These are phyloP conservation scores for Schizothorax lantsangensis DNA, from an alignment of 2,797 vertebrate species.

Conservation along the genomic window DNA sequence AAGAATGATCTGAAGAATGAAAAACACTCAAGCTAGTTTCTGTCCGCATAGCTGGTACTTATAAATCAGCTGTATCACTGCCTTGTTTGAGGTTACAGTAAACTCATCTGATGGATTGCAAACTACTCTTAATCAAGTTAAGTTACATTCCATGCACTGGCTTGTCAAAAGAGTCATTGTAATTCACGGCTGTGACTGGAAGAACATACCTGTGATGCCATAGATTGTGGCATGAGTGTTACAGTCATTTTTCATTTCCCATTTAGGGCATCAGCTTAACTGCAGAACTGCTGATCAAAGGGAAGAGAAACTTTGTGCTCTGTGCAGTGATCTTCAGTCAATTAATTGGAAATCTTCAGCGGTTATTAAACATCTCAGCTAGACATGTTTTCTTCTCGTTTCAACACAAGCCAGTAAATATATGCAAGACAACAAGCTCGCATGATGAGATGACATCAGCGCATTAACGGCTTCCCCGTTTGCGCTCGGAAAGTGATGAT, in stretches of 20 bases:
- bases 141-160: background rate
- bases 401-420: conserved; percentile 14
- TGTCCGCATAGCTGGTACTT: background rate
- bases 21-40: conserved; percentile 13
- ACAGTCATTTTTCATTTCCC: conserved; percentile 7
- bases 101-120: conserved; percentile 10
- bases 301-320: background rate
- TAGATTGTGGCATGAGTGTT: background rate
- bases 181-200: background rate
- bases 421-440: conserved; percentile 14
- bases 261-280: background rate
- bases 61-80: background rate
- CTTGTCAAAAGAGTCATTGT: background rate
- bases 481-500: conserved; percentile 26
- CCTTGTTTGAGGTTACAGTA: conserved; percentile 6
- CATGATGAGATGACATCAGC: conserved; percentile 45
- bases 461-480: conserved; percentile 45
- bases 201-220: background rate
- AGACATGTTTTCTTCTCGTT: background rate
- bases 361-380: background rate
- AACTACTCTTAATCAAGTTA: conserved; percentile 21
- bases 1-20: conserved; percentile 20
- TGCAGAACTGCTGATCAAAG: background rate
- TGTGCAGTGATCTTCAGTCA: conserved; percentile 14
- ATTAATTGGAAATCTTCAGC: background rate